These are phyloP conservation scores for Trissoscelio sp. DNA, from an alignment of 2,888 invertebrate genomes.

Conservation along the genomic window DNA sequence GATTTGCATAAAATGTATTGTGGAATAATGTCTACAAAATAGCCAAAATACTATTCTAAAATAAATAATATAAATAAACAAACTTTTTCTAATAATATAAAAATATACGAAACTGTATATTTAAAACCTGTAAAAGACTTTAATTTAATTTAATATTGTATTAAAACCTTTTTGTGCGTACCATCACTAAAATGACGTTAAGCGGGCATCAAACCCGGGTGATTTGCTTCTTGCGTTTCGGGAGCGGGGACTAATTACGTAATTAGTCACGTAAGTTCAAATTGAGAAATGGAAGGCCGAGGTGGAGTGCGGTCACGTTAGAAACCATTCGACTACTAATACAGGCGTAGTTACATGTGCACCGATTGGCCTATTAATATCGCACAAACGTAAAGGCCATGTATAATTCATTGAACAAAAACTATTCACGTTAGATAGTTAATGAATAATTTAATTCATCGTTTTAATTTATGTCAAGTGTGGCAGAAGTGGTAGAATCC, in stretches of 20 bases:
- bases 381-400: slow-evolving; percentile 27
- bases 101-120: too few relatives aligned
- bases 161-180: slow-evolving; percentile 6
- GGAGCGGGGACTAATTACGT: slow-evolving; percentile 47
- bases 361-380: slow-evolving; percentile 54
- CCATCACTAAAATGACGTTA: slow-evolving; percentile 27
- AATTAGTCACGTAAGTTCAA: slow-evolving; percentile 62
- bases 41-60: too few relatives aligned
- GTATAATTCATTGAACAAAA: slow-evolving; percentile 36
- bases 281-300: slow-evolving; percentile 55
- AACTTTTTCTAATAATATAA: too few relatives aligned
- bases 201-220: slow-evolving; percentile 31
- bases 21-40: too few relatives aligned
- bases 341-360: slow-evolving; percentile 26
- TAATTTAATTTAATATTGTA: too few relatives aligned
- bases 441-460: slow-evolving; percentile 35
- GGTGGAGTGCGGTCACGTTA: slow-evolving; percentile 53
- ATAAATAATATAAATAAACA: neutral
- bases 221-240: slow-evolving; percentile 41
- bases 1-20: too few relatives aligned
- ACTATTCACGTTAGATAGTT: slow-evolving; percentile 27
- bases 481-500: neutral
- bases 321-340: slow-evolving; percentile 49
- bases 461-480: slow-evolving; percentile 10
- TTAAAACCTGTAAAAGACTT: too few relatives aligned